Conservation (phyloP, 2,113 vertebrate species). For the Xyrauchen texanus region DNA sequence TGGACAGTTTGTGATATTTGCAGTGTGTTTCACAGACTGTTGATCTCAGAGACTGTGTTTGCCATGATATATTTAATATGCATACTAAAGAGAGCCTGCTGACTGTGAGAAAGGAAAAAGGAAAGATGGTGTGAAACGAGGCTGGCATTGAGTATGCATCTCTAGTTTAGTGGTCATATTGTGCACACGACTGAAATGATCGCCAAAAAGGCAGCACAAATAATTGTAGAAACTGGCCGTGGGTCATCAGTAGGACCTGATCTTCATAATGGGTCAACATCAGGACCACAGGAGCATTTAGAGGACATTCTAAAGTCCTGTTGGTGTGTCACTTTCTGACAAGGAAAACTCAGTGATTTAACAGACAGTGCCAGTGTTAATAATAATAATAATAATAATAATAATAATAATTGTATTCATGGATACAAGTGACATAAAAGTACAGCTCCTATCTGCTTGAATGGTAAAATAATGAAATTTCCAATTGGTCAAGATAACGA, state of each 20-base stretch:
- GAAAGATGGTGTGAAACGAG: constrained; percentile 62
- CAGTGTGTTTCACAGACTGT: background rate
- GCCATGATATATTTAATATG: constrained; percentile 52
- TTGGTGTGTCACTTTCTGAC: constrained; percentile 59
- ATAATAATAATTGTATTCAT: too few relatives aligned
- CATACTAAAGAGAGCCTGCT: constrained; percentile 48
- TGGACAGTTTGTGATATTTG: background rate
- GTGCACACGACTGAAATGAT: constrained; percentile 72
- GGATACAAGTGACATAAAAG: too few relatives aligned
- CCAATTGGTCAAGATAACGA: too few relatives aligned
- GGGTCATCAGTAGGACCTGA: constrained; percentile 75
- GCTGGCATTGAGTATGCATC: constrained; percentile 59
- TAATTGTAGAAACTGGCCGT: constrained; percentile 72
- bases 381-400: too few relatives aligned
- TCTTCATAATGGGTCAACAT: constrained; percentile 56
- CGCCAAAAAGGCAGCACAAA: constrained; percentile 71
- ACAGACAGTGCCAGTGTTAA: too few relatives aligned
- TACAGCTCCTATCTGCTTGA: too few relatives aligned
- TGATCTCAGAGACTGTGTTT: constrained; percentile 16
- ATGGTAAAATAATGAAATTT: too few relatives aligned
- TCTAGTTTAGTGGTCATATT: constrained; percentile 62
- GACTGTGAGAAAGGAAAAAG: constrained; percentile 45
- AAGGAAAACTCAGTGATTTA: constrained; percentile 1
- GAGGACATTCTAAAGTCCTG: constrained; percentile 57
- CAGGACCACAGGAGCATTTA: constrained; percentile 59